Conservation (phyloP, 1,140 invertebrate genomes). For the Drosophila parabipectinata region DNA sequence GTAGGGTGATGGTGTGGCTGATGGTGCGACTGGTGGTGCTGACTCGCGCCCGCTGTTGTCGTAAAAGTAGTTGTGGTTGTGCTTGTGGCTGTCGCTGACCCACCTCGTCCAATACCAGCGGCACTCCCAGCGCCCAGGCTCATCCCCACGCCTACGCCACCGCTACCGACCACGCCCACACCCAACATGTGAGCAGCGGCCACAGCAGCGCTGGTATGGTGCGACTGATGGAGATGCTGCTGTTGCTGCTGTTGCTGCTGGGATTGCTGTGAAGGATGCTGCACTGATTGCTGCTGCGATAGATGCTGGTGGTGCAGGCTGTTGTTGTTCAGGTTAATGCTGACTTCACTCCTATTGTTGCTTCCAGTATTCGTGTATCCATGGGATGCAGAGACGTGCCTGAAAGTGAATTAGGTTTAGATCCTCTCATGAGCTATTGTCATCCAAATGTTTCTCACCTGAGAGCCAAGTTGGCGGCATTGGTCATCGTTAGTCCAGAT, state of each 20-base stretch:
- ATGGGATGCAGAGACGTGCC: conserved; percentile 51
- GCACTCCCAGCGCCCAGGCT: conserved; percentile 45
- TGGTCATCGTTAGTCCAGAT: conserved; percentile 38
- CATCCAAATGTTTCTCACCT: conserved; percentile 35
- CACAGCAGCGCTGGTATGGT: conserved; percentile 61
- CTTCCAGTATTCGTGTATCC: conserved; percentile 50
- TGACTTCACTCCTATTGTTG: conserved; percentile 34
- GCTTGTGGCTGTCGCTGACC: conserved; percentile 68
- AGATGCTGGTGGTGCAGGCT: conserved; percentile 55
- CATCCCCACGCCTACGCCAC: conserved; percentile 25
- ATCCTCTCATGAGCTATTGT: background rate
- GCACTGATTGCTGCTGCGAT: conserved; percentile 11
- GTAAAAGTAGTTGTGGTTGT: conserved; percentile 63
- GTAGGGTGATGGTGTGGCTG: conserved; percentile 53
- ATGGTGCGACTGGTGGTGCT: conserved; percentile 41
- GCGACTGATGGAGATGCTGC: conserved; percentile 42
- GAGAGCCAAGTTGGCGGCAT: conserved; percentile 44
- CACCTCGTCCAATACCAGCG: conserved; percentile 73
- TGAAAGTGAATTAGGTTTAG: conserved; percentile 9
- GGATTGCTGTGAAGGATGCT: conserved; percentile 30
- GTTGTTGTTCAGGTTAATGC: conserved; percentile 34
- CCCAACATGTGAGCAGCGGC: conserved; percentile 62
- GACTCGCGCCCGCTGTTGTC: conserved; percentile 54
- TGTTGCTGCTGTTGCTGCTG: conserved; percentile 33
- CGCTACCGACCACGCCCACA: conserved; percentile 29